A percentile compares a stretch with the other conserved stretches of the same genome.
Evolutionary conservation across 1,140 invertebrate species (phyloP).

Genomic region (Hydropsyche tenuis): DNA sequence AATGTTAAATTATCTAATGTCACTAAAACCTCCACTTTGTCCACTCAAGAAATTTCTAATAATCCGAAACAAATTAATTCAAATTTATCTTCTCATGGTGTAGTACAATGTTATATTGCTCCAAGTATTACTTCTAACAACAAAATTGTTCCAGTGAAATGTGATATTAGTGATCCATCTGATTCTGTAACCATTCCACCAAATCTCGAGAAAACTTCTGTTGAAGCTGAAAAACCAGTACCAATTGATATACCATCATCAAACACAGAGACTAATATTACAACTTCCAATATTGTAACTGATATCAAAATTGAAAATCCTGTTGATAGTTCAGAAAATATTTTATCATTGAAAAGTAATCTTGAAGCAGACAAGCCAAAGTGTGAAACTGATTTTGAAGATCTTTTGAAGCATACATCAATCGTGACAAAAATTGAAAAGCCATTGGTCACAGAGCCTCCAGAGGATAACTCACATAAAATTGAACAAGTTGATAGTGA

Average conservation of each 20-base stretch:
- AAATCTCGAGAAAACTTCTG: slow-evolving; percentile 1
- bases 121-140: neutral
- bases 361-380: slow-evolving; percentile 50
- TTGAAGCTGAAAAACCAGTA: neutral
- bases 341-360: neutral
- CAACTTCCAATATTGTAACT: no score
- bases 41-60: neutral
- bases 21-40: neutral
- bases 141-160: slow-evolving; percentile 20
- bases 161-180: neutral
- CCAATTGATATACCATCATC: neutral
- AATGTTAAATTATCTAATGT: neutral
- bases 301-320: neutral
- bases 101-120: slow-evolving; percentile 24
- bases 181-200: neutral
- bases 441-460: slow-evolving; percentile 21
- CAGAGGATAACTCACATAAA: slow-evolving; percentile 22
- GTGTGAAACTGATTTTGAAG: slow-evolving; percentile 63
- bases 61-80: slow-evolving; percentile 33
- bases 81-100: slow-evolving; percentile 24
- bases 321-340: no score
- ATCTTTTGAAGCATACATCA: slow-evolving; percentile 61
- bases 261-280: no score
- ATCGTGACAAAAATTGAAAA: slow-evolving; percentile 59
- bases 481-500: slow-evolving; percentile 43